Conservation (phyloP, 2,797 vertebrate genomes). For the Platyrinchus mystaceus region DNA sequence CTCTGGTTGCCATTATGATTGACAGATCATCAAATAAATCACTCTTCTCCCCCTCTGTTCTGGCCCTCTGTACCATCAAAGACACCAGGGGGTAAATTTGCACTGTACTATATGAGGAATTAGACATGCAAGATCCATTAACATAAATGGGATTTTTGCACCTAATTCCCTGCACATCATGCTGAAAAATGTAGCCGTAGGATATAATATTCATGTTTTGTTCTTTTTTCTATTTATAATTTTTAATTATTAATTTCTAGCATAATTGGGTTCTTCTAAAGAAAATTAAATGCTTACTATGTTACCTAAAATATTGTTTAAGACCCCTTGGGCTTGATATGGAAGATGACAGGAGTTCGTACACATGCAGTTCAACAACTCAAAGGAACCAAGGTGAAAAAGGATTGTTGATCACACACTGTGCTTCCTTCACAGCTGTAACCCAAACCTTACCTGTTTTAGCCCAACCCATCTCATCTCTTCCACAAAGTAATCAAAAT, state of each 20-base stretch:
- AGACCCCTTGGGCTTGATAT: slow-evolving; percentile 59
- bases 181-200: slow-evolving; percentile 71
- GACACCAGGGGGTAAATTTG: slow-evolving; percentile 71
- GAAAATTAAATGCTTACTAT: slow-evolving; percentile 68
- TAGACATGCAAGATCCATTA: slow-evolving; percentile 76
- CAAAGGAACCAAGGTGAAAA: slow-evolving; percentile 23
- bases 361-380: neutral
- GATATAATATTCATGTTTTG: slow-evolving; percentile 76
- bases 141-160: slow-evolving; percentile 80
- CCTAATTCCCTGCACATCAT: slow-evolving; percentile 75
- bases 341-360: slow-evolving; percentile 34
- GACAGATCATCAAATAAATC: slow-evolving; percentile 80
- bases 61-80: slow-evolving; percentile 69
- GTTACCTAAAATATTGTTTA: slow-evolving; percentile 71
- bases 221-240: slow-evolving; percentile 78
- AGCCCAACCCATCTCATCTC: neutral
- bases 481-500: neutral
- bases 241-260: slow-evolving; percentile 78
- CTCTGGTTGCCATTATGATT: slow-evolving; percentile 76
- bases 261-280: slow-evolving; percentile 75
- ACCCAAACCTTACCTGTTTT: neutral
- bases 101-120: slow-evolving; percentile 68
- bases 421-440: neutral
- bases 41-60: slow-evolving; percentile 53
- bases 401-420: slow-evolving; percentile 15